These are phyloP conservation scores for Brienomyrus brachyistius DNA, from an alignment of 2,113 vertebrate genomes.

Conservation along the genomic window DNA sequence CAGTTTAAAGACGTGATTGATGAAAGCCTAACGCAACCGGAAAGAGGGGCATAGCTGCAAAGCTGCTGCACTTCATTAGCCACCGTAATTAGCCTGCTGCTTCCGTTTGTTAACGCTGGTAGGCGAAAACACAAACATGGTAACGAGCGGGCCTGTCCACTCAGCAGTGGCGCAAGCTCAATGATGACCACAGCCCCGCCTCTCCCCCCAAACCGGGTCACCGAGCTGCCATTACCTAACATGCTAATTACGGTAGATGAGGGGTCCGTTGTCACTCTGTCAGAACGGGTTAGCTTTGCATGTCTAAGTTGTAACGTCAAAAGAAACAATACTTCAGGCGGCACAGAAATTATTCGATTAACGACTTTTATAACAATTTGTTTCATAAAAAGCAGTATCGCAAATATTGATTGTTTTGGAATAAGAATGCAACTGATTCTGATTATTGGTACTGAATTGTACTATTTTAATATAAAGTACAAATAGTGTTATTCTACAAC, in stretches of 20 bases:
- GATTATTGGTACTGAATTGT: background rate
- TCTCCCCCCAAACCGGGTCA: conserved; percentile 45
- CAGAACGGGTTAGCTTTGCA: conserved; percentile 64
- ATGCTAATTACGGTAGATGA: conserved; percentile 89
- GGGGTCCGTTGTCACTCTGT: conserved; percentile 73
- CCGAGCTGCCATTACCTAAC: conserved; percentile 81
- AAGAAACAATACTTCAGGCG: background rate
- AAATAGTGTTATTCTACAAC: background rate
- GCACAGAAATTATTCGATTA: background rate
- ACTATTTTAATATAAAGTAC: background rate
- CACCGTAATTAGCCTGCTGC: conserved; percentile 91
- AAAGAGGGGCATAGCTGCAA: conserved; percentile 69
- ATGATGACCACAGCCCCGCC: conserved; percentile 55
- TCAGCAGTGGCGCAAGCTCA: conserved; percentile 75
- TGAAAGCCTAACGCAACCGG: conserved; percentile 84
- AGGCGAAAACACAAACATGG: conserved; percentile 87
- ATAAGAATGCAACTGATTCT: background rate
- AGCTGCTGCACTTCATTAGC: conserved; percentile 95
- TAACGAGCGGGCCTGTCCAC: conserved; percentile 57
- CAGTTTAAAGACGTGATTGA: conserved; percentile 90
- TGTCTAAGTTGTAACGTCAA: conserved; percentile 39
- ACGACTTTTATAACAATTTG: background rate
- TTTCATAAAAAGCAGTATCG: background rate
- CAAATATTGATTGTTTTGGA: background rate
- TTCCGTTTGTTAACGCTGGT: conserved; percentile 86